These are phyloP conservation scores for Drosophila dunni DNA, from an alignment of 1,140 invertebrate species.

Conservation along the genomic window DNA sequence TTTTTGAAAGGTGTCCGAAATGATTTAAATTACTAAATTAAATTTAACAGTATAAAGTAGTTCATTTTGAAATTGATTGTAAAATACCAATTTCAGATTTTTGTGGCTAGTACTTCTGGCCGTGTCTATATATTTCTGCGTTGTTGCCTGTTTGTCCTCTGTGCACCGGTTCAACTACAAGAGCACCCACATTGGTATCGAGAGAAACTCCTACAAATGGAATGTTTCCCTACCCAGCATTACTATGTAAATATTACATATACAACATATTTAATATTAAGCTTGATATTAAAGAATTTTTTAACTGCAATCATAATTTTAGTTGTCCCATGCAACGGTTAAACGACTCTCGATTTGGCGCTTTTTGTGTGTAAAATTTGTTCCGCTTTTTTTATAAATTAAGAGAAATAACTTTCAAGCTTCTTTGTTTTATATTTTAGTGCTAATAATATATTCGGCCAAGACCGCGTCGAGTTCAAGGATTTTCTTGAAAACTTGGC, in stretches of 20 bases:
- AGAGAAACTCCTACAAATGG: conserved; percentile 89
- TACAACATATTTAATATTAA: no score
- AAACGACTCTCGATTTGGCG: conserved; percentile 81
- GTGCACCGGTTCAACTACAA: conserved; percentile 70
- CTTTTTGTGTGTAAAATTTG: conserved; percentile 83
- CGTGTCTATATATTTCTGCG: conserved; percentile 61
- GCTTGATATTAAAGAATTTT: not conserved
- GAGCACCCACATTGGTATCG: conserved; percentile 88
- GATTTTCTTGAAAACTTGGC: conserved; percentile 77
- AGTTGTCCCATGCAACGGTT: conserved; percentile 85
- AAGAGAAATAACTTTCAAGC: not conserved
- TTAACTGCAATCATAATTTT: conserved; percentile 4
- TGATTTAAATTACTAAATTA: not conserved
- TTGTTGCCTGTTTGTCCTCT: conserved; percentile 66
- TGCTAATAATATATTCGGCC: conserved; percentile 31
- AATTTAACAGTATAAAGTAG: no score
- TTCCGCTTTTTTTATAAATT: not conserved
- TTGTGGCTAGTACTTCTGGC: conserved; percentile 68
- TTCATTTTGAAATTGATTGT: no score
- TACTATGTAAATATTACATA: conserved; percentile 77
- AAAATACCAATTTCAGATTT: conserved; percentile 45
- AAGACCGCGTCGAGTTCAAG: conserved; percentile 50
- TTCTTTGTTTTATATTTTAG: conserved; percentile 25
- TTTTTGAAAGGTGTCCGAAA: conserved; percentile 63
- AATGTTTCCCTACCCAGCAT: conserved; percentile 88